Conservation (phyloP, 1,140 invertebrate species). For the Cyrtorhinus lividipennis region DNA sequence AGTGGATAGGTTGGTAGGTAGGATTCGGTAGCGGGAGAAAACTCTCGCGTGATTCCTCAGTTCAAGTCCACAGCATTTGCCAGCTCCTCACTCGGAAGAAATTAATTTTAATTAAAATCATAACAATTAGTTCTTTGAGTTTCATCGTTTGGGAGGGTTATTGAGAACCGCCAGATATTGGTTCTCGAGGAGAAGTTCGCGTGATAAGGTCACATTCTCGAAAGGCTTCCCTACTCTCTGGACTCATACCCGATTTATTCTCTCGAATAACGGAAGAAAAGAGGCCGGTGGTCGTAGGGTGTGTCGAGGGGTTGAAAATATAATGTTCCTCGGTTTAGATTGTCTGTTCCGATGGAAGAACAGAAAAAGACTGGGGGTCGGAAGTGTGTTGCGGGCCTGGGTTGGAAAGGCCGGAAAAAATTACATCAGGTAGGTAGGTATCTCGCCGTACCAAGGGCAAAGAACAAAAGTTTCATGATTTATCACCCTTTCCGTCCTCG, state of each 20-base stretch:
- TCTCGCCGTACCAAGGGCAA: background rate
- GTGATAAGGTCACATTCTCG: background rate
- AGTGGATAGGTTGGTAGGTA: no score
- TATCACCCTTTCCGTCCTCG: no score
- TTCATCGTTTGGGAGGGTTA: background rate
- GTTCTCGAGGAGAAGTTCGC: background rate
- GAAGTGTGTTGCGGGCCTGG: background rate
- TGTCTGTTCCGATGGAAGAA: background rate
- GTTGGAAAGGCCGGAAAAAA: background rate
- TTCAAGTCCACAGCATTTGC: no score
- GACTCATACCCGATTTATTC: background rate
- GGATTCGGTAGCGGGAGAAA: no score
- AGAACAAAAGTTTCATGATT: background rate
- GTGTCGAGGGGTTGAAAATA: background rate
- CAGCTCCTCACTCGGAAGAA: no score
- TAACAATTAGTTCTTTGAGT: background rate
- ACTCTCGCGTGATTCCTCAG: no score
- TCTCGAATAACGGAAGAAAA: background rate
- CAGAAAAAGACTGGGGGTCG: background rate
- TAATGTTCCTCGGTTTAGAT: background rate
- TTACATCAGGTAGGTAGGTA: no score
- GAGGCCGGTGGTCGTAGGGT: background rate
- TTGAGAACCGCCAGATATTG: conserved; percentile 1
- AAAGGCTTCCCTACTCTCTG: background rate
- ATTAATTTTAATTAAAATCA: conserved; percentile 7